These are phyloP conservation scores for Phortica variegata DNA, from an alignment of 1,140 invertebrate species.

Conservation along the genomic window DNA sequence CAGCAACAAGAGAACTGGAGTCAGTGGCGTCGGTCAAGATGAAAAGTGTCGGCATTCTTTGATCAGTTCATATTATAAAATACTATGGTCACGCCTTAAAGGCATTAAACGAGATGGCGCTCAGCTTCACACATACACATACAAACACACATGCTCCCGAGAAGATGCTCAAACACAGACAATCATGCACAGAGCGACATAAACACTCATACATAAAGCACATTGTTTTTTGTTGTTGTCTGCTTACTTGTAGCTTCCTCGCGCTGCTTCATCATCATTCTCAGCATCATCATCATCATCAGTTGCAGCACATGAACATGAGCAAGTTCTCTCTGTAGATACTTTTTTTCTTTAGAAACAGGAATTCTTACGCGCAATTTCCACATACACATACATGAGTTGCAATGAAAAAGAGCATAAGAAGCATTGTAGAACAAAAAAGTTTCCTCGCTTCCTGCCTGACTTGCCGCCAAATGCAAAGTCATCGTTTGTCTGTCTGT, in stretches of 20 bases:
- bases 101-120: conserved; percentile 58
- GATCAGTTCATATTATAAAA: conserved; percentile 58
- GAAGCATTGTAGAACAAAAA: conserved; percentile 17
- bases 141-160: conserved; percentile 21
- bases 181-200: conserved; percentile 1
- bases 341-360: conserved; percentile 15
- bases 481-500: conserved; percentile 24
- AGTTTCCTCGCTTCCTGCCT: conserved; percentile 46
- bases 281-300: conserved; percentile 15
- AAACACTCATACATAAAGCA: background rate
- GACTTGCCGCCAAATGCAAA: conserved; percentile 38
- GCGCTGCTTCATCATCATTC: conserved; percentile 25
- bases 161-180: too few relatives aligned
- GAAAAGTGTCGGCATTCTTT: conserved; percentile 54
- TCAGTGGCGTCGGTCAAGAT: conserved; percentile 46
- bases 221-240: conserved; percentile 37
- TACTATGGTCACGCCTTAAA: conserved; percentile 58
- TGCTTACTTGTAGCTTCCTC: conserved; percentile 41
- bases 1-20: background rate
- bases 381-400: conserved; percentile 31
- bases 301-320: conserved; percentile 21
- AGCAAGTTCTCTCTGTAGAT: conserved; percentile 17
- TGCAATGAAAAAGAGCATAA: conserved; percentile 12
- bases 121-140: conserved; percentile 39
- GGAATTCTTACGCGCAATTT: conserved; percentile 46